Conservation (phyloP, 2,797 vertebrate genomes). For the Pipistrellus nathusii region DNA sequence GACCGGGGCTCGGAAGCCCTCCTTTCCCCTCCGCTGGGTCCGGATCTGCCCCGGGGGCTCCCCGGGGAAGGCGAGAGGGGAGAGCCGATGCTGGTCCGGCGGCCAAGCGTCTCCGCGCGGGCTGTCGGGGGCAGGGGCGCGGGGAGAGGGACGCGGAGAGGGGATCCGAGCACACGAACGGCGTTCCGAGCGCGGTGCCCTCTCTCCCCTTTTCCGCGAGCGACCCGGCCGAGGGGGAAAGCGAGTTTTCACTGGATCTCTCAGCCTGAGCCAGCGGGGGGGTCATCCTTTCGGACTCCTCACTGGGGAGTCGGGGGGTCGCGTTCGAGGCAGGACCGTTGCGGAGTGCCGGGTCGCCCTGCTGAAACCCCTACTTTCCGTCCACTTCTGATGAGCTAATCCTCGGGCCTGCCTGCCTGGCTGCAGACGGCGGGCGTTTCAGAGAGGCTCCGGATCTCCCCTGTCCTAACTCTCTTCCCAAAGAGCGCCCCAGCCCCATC, state of each 20-base stretch:
- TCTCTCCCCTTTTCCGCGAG: not conserved
- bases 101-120: not conserved
- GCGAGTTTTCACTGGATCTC: not conserved
- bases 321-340: not conserved
- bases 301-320: constrained; percentile 29
- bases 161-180: not conserved
- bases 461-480: constrained; percentile 13
- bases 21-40: not conserved
- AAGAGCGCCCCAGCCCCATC: constrained; percentile 9
- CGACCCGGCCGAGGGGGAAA: not conserved
- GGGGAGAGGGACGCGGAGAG: not conserved
- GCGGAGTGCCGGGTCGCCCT: constrained; percentile 39
- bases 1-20: not conserved
- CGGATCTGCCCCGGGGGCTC: not conserved
- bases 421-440: constrained; percentile 66
- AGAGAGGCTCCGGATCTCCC: constrained; percentile 33
- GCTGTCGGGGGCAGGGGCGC: not conserved
- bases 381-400: constrained; percentile 79
- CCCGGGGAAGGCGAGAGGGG: not conserved
- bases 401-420: constrained; percentile 50
- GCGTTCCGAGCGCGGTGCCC: not conserved
- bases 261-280: not conserved
- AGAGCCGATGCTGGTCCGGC: not conserved
- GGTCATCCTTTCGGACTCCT: constrained; percentile 62
- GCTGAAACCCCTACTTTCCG: constrained; percentile 73